These are phyloP conservation scores for Onychomys leucogaster DNA, from an alignment of 2,797 vertebrate species.

Conservation along the genomic window DNA sequence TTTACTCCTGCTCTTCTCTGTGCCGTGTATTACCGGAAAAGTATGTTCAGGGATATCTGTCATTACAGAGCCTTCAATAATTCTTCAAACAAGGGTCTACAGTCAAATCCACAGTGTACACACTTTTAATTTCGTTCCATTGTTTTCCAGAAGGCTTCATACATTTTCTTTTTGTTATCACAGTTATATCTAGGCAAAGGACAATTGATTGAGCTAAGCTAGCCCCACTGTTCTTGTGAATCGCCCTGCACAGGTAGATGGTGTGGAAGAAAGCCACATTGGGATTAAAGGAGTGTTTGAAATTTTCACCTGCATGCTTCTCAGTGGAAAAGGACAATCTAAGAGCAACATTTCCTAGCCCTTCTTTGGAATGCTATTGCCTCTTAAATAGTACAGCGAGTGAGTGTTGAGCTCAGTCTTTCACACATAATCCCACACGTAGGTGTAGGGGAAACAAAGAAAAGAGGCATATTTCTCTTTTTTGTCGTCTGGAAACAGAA, in stretches of 20 bases:
- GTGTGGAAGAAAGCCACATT: neutral
- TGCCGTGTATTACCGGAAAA: neutral
- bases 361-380: neutral
- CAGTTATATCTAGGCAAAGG: neutral
- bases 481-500: conserved; percentile 5
- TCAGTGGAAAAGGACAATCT: neutral
- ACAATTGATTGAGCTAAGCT: neutral
- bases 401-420: neutral
- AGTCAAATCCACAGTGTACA: neutral
- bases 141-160: neutral
- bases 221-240: neutral
- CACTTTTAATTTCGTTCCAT: neutral
- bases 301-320: neutral
- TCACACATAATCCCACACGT: neutral
- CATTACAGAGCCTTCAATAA: neutral
- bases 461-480: neutral
- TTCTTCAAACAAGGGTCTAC: neutral
- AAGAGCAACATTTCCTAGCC: neutral
- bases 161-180: neutral
- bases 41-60: neutral
- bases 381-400: neutral
- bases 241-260: neutral
- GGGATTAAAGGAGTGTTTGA: neutral
- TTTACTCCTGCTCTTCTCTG: neutral
- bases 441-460: neutral